phyloP scores from a whole-genome alignment of 1,140 invertebrate genomes.

The Theocolax elegans region DNA sequence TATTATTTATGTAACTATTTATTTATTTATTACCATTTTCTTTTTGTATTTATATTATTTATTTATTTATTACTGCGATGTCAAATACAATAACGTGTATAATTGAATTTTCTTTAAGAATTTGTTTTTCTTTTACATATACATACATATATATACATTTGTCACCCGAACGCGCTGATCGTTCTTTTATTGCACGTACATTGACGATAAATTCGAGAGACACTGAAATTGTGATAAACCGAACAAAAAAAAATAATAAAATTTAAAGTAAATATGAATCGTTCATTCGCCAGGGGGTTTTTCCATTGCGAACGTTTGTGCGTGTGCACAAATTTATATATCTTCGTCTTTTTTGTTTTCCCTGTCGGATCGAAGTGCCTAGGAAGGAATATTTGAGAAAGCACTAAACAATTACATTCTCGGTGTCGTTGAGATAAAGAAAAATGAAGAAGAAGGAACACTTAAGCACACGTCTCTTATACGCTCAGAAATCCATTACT shows the following conservation, averaged over 20 bases:
- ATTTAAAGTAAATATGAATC: background rate
- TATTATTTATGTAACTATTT: too few relatives aligned
- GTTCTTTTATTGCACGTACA: too few relatives aligned
- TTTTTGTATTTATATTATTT: too few relatives aligned
- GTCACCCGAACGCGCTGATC: too few relatives aligned
- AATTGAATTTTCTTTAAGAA: too few relatives aligned
- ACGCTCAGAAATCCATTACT: conserved; percentile 29
- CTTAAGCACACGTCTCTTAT: conserved; percentile 35
- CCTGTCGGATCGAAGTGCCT: conserved; percentile 42
- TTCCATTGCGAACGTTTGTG: conserved; percentile 1
- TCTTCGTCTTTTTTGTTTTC: conserved; percentile 28
- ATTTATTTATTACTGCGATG: background rate
- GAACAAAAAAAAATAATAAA: background rate
- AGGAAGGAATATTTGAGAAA: conserved; percentile 31
- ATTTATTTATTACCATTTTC: conserved; percentile 25
- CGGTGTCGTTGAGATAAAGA: conserved; percentile 16
- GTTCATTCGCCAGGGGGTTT: conserved; percentile 34
- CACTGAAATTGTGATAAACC: conserved; percentile 38
- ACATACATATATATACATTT: too few relatives aligned
- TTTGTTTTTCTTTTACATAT: too few relatives aligned
- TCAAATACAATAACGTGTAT: background rate
- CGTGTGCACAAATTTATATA: conserved; percentile 20
- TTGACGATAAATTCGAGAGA: conserved; percentile 10
- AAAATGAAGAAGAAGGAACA: background rate
- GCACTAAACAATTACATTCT: conserved; percentile 29